Conservation (phyloP, 2,888 invertebrate genomes). For the Lathronympha strigana region DNA sequence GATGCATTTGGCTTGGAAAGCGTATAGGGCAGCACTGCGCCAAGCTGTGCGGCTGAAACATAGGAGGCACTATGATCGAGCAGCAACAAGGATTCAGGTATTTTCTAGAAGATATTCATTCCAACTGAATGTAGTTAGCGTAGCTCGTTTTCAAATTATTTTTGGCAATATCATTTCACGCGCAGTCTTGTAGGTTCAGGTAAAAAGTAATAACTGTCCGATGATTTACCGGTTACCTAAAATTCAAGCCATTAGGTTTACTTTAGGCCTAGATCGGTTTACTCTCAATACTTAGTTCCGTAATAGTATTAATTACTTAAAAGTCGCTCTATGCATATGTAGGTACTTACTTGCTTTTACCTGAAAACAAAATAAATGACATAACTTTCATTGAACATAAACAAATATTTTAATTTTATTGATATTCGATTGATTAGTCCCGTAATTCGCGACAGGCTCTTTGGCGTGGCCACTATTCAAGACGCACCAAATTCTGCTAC, state of each 20-base stretch:
- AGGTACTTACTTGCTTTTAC: too few relatives aligned
- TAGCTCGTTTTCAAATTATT: not conserved
- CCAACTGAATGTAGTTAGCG: not conserved
- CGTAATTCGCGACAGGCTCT: constrained; percentile 57
- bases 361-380: too few relatives aligned
- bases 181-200: too few relatives aligned
- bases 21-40: constrained; percentile 62
- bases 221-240: too few relatives aligned
- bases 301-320: too few relatives aligned
- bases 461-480: constrained; percentile 74
- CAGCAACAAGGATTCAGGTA: constrained; percentile 73
- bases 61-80: constrained; percentile 62
- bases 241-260: too few relatives aligned
- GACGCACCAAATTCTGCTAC: constrained; percentile 72
- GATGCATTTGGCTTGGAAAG: constrained; percentile 62
- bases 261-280: too few relatives aligned
- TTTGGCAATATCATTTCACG: too few relatives aligned
- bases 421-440: not conserved
- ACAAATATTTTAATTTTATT: not conserved
- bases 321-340: too few relatives aligned
- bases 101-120: not conserved
- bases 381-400: too few relatives aligned
- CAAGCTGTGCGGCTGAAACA: constrained; percentile 69
- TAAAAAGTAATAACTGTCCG: too few relatives aligned
- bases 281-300: too few relatives aligned